phyloP scores from a whole-genome alignment of 2,113 vertebrate genomes.

The Myotis davidii region DNA sequence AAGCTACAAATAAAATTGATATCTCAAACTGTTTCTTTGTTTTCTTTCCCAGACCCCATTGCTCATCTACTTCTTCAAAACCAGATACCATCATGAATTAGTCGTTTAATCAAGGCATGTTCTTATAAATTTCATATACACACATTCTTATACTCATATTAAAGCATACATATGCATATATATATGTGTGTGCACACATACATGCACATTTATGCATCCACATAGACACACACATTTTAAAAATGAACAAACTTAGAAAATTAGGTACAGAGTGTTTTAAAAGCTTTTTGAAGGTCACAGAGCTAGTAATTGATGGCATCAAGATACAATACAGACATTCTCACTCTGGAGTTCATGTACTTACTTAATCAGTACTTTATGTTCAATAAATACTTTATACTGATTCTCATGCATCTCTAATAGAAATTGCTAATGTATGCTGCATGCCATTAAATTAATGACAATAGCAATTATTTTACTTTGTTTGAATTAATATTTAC shows the following conservation, averaged over 20 bases:
- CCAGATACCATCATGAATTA: neutral
- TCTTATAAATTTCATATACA: neutral
- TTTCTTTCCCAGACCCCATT: neutral
- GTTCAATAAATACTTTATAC: neutral
- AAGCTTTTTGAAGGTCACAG: neutral
- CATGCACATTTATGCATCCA: neutral
- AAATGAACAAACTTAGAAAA: neutral
- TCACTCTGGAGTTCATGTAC: neutral
- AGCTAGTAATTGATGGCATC: neutral
- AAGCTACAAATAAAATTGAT: neutral
- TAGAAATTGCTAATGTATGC: neutral
- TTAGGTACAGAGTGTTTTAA: neutral
- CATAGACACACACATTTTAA: neutral
- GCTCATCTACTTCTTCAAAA: neutral
- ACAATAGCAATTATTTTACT: neutral
- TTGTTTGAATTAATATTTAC: neutral
- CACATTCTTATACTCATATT: neutral
- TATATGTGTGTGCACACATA: neutral
- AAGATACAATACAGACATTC: neutral
- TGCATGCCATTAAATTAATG: neutral
- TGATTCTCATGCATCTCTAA: neutral
- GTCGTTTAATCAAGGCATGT: neutral
- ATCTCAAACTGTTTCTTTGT: neutral
- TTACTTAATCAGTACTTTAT: neutral
- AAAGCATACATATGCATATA: neutral